Evolutionary conservation across 2,888 invertebrate species (phyloP), one percentile per base, ranked within the genome.

Genomic region (Pogonocherus hispidulus): DNA sequence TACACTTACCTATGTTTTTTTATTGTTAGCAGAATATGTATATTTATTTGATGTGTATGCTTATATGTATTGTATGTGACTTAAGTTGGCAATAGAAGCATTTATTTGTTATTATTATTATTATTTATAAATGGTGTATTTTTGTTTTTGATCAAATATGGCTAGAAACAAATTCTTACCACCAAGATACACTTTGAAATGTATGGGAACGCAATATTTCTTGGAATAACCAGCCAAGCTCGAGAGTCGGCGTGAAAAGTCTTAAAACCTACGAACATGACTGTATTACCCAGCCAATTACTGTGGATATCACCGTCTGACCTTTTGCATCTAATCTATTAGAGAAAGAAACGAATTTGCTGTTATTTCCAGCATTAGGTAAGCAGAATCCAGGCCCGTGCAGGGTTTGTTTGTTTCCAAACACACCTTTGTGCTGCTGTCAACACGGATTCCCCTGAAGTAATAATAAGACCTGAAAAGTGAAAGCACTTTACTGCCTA

Each of bases 381-480:
- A n/a, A 14, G 14, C n/a, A 41, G n/a, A 52, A 47, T 65, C 70
- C 67, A 59, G 73, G 41, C n/a, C n/a, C n/a, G n/a, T n/a, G n/a
- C n/a, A n/a, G n/a, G n/a, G n/a, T n/a, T n/a, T n/a, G 71, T 65
- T 70, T 75, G 75, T 73, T 75, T 75, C 55, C 68, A 73, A 74
- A 75, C 68, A 66, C 66, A 49, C 54, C 60, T 66, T 66, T 66
- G 66, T 66, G 46, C 14, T 20, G 37, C 59, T 60, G 59, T 66
- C 59, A 60, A 32, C 59, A 46, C 20, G 18, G 19, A 32, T 19
- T 20, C 35, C 20, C 66, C 66, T 63, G 41, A 41, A 41, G 16
- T 27, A 27, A 27, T 5, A 27, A 27, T 3, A 27, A 27, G 41
- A 14, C n/a, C 41, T 2, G 41, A 41, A 41, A 41, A 41, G 41